Conservation (phyloP, 2,888 invertebrate genomes). For the Iphiclides podalirius region DNA sequence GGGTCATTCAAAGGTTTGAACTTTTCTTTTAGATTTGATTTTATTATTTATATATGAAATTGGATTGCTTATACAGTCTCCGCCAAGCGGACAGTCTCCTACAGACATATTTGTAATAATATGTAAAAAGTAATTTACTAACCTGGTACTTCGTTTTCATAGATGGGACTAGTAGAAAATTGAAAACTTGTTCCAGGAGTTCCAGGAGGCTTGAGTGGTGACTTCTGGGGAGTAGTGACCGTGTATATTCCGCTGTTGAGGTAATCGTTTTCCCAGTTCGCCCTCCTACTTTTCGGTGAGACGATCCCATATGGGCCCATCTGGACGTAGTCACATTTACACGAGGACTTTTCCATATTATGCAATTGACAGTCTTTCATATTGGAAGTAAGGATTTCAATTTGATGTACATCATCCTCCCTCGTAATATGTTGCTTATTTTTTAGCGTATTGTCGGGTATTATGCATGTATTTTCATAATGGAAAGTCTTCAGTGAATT, state of each 20-base stretch:
- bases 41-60: no score
- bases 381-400: constrained; percentile 67
- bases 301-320: constrained; percentile 71
- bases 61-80: no score
- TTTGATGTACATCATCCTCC: constrained; percentile 71
- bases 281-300: constrained; percentile 59
- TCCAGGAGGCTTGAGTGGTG: constrained; percentile 59
- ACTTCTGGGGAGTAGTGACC: constrained; percentile 68
- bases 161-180: constrained; percentile 67
- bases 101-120: no score
- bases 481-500: constrained; percentile 78
- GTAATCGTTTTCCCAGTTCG: constrained; percentile 68
- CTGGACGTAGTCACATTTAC: constrained; percentile 71
- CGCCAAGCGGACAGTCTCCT: no score
- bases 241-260: constrained; percentile 70
- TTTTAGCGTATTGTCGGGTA: constrained; percentile 68
- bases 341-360: constrained; percentile 63
- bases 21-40: no score
- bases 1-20: no score
- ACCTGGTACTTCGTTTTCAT: constrained; percentile 72
- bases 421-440: constrained; percentile 68
- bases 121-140: no score
- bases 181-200: constrained; percentile 71
- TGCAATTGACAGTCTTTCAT: constrained; percentile 73
- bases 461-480: constrained; percentile 71